These are phyloP conservation scores for Cavia porcellus DNA, from an alignment of 2,113 vertebrate genomes.

Conservation along the genomic window DNA sequence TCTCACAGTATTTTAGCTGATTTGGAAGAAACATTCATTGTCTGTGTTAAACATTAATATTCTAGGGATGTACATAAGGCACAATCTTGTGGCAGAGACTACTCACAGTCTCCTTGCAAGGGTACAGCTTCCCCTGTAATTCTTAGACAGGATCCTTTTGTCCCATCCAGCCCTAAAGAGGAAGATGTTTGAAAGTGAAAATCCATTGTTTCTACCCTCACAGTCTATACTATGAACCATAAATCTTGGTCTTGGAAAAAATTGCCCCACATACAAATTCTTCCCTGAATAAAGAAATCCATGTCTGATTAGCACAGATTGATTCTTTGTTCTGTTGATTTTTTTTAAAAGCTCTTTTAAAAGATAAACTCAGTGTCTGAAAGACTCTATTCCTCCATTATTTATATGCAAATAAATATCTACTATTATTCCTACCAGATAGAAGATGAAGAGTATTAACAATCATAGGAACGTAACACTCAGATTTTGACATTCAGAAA, in stretches of 20 bases:
- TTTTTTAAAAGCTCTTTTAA: slow-evolving; percentile 57
- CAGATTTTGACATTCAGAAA: slow-evolving; percentile 42
- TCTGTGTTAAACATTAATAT: slow-evolving; percentile 8
- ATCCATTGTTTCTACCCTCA: slow-evolving; percentile 78
- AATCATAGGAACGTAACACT: slow-evolving; percentile 60
- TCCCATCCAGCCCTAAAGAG: slow-evolving; percentile 48
- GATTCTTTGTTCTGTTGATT: slow-evolving; percentile 83
- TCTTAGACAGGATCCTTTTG: neutral
- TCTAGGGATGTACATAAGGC: neutral
- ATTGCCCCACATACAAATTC: slow-evolving; percentile 78
- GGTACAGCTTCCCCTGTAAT: neutral
- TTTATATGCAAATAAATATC: slow-evolving; percentile 86
- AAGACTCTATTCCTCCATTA: slow-evolving; percentile 82
- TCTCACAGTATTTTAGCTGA: neutral
- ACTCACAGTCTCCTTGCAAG: neutral
- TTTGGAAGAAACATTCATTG: neutral
- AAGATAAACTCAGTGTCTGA: slow-evolving; percentile 76
- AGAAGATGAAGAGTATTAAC: slow-evolving; percentile 66
- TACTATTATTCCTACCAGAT: slow-evolving; percentile 74
- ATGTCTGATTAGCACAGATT: slow-evolving; percentile 83
- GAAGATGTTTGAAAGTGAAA: slow-evolving; percentile 75
- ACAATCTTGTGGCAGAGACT: neutral
- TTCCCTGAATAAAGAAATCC: slow-evolving; percentile 79
- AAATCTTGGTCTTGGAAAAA: slow-evolving; percentile 79
- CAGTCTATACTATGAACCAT: slow-evolving; percentile 66